Evolutionary conservation across 1,140 invertebrate genomes (phyloP).

Genomic region (Harlomillsia oculata): DNA sequence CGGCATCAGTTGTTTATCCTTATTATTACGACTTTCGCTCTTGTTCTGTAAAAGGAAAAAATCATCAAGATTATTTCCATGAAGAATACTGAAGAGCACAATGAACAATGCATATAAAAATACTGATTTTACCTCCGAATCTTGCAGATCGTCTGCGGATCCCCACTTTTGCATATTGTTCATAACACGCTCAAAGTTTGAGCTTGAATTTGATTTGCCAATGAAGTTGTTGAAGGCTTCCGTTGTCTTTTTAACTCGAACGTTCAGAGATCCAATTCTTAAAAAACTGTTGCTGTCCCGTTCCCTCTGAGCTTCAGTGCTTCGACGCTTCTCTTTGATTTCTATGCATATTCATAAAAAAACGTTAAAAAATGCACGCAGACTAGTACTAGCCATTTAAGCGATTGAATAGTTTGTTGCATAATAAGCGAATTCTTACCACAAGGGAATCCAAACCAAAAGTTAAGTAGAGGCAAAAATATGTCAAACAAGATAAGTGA

Average conservation of each 20-base stretch:
- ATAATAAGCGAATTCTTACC: too few relatives aligned
- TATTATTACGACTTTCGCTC: not conserved
- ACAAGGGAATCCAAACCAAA: too few relatives aligned
- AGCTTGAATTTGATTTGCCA: conserved; percentile 28
- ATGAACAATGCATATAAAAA: not conserved
- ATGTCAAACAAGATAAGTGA: too few relatives aligned
- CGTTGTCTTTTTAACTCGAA: conserved; percentile 76
- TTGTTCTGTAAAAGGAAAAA: not conserved
- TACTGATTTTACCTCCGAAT: conserved; percentile 49
- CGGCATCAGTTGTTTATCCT: conserved; percentile 34
- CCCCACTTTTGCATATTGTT: conserved; percentile 78
- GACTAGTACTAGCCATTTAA: too few relatives aligned
- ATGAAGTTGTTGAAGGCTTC: conserved; percentile 32
- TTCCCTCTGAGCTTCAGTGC: conserved; percentile 45
- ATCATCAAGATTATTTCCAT: not conserved
- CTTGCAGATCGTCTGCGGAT: conserved; percentile 66
- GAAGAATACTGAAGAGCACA: not conserved
- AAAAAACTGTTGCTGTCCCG: conserved; percentile 76
- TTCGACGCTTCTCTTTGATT: conserved; percentile 33
- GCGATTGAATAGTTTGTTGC: too few relatives aligned
- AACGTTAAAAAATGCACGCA: too few relatives aligned
- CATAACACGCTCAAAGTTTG: conserved; percentile 23
- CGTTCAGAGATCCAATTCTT: conserved; percentile 80
- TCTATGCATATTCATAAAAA: too few relatives aligned
- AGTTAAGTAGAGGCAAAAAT: too few relatives aligned